Percentiles rank a stretch among this genome's conserved stretches.
phyloP scores from a whole-genome alignment of 1,140 invertebrate genomes.

The Epicauta chinensis region DNA sequence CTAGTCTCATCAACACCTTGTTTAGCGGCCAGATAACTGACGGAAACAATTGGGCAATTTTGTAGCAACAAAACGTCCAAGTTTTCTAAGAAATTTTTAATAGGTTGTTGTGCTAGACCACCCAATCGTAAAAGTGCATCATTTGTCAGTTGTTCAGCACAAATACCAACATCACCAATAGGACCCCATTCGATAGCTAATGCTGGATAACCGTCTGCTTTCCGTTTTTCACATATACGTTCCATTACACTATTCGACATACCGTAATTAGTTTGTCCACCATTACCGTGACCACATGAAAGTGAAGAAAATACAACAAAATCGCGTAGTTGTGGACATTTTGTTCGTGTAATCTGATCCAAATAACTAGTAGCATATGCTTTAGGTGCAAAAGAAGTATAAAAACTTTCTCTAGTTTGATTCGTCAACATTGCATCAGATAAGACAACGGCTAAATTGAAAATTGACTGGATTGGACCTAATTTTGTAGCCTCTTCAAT shows the following conservation, averaged over 20 bases:
- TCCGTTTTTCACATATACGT: slow-evolving; percentile 56
- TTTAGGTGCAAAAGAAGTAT: slow-evolving; percentile 46
- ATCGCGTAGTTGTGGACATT: slow-evolving; percentile 38
- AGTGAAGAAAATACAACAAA: slow-evolving; percentile 83
- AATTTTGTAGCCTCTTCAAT: slow-evolving; percentile 51
- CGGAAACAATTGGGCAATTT: slow-evolving; percentile 63
- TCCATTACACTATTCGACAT: slow-evolving; percentile 68
- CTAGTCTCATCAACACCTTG: slow-evolving; percentile 45
- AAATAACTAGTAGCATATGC: slow-evolving; percentile 43
- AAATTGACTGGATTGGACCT: slow-evolving; percentile 66
- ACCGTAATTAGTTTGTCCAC: slow-evolving; percentile 83
- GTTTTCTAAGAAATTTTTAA: slow-evolving; percentile 65
- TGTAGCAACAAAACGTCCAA: slow-evolving; percentile 63
- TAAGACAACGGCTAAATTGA: slow-evolving; percentile 67
- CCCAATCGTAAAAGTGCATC: slow-evolving; percentile 67
- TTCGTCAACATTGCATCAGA: slow-evolving; percentile 45
- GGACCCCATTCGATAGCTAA: slow-evolving; percentile 60
- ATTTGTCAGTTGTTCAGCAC: slow-evolving; percentile 74
- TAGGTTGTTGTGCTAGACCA: slow-evolving; percentile 77
- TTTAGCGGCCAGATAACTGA: slow-evolving; percentile 52
- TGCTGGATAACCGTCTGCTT: slow-evolving; percentile 48
- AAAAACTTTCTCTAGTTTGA: slow-evolving; percentile 44
- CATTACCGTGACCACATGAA: slow-evolving; percentile 80
- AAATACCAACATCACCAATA: slow-evolving; percentile 61
- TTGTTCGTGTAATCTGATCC: slow-evolving; percentile 46